Evolutionary conservation across 2,113 vertebrate genomes (phyloP), one percentile per base, ranked within the genome.

Genomic region (Rutilus rutilus): DNA sequence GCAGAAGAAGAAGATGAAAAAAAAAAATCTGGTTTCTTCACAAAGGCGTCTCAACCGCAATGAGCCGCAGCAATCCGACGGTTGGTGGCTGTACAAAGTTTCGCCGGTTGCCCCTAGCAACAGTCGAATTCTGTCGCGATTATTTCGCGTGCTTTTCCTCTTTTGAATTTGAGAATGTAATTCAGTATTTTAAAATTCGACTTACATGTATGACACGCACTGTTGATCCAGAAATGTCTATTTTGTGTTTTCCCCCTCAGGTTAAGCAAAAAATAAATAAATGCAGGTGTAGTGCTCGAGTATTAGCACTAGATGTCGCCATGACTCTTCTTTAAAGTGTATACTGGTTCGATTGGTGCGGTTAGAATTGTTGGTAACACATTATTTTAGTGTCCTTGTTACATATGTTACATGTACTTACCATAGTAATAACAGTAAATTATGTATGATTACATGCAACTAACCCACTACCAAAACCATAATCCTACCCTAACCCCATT

Each of bases 101-200:
- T 89, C 69, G 25, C 25, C 74, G 76, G 91, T 91, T 89, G 90
- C 87, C 80, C 81, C 8, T 87, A 79, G 88, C 83, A 89, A 92
- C 89, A 84, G 74, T 42, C 25, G n/a, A 21, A 82, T 62, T 19
- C 14, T 17, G 54, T 65, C 25, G 47, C 21, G 27, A 42, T 36
- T 45, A 47, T 47, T 80, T 30, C 1, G 9, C 12, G 30, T 45
- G 0, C 27, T 45, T n/a, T 47, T 21, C 12, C 15, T 19, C 6
- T 23, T 57, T 8, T 2, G 1, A 2, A 19, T 6, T 60, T 19
- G 15, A 27, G 7, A 27, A 5, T 7, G 11, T 15, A 25, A 47
- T 74, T 47, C 21, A 47, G 6, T 42, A 5, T 64, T 80, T 64
- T 17, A 9, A 45, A 45, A 78, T 39, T 25, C 52, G 52, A 8